Evolutionary conservation across 2,113 vertebrate genomes (phyloP).

Genomic region (Penelope pileata): DNA sequence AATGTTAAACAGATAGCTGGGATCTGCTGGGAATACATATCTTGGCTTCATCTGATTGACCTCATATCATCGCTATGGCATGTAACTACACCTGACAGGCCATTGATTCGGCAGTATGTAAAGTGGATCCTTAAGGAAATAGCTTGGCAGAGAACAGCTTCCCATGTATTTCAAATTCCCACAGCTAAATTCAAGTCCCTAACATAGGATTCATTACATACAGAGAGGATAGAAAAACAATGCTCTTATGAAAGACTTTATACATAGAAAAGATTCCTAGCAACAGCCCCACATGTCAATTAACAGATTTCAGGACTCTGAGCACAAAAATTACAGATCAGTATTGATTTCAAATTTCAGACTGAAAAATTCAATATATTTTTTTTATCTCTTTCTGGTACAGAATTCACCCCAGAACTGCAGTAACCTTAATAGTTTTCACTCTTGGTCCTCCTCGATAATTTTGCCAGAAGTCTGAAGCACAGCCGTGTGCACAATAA

Average conservation of each 20-base stretch:
- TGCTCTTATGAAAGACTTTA: background rate
- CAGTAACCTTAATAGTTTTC: background rate
- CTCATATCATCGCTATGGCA: slow-evolving; percentile 11
- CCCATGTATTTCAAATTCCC: slow-evolving; percentile 7
- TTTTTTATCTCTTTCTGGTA: background rate
- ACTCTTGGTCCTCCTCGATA: background rate
- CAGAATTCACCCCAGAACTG: background rate
- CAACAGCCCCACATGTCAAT: background rate
- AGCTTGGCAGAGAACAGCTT: slow-evolving; percentile 20
- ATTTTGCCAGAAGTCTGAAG: slow-evolving; percentile 13
- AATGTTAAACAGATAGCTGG: slow-evolving; percentile 20
- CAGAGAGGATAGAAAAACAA: background rate
- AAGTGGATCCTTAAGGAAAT: slow-evolving; percentile 29
- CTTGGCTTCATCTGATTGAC: slow-evolving; percentile 50
- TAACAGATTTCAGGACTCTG: background rate
- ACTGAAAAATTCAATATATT: background rate
- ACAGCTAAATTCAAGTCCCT: slow-evolving; percentile 11
- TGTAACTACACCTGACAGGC: slow-evolving; percentile 56
- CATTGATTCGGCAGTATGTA: slow-evolving; percentile 38
- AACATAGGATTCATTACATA: background rate
- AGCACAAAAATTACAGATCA: background rate
- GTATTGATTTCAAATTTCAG: slow-evolving; percentile 1
- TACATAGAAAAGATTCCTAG: background rate
- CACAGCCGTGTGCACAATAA: background rate
- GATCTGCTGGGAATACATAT: slow-evolving; percentile 44